Percentiles rank a stretch among this genome's conserved stretches.
Evolutionary conservation across 2,888 invertebrate species (phyloP).

Genomic region (Synergus japonicus): DNA sequence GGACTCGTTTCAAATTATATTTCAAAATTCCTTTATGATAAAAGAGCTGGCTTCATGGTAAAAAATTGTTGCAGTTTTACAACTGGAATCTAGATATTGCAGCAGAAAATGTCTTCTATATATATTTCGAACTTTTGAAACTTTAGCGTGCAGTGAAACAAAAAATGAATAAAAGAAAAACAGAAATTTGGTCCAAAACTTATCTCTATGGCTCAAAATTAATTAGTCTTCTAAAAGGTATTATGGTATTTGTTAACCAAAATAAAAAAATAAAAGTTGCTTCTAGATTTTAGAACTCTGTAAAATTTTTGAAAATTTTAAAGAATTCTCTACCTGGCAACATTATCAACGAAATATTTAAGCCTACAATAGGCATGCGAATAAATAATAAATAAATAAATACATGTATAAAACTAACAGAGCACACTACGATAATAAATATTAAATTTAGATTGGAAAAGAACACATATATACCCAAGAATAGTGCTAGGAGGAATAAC

Average conservation of each 20-base stretch:
- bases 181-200: neutral
- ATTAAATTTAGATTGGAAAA: conserved; percentile 37
- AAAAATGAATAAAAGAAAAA: conserved; percentile 25
- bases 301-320: too few species aligned
- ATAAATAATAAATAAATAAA: neutral
- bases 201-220: conserved; percentile 9
- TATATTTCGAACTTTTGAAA: conserved; percentile 20
- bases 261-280: too few species aligned
- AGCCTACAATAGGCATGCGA: neutral
- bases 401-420: neutral
- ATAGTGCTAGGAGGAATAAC: conserved; percentile 72
- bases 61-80: neutral
- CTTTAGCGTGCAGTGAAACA: conserved; percentile 33
- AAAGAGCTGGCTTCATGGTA: neutral
- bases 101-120: conserved; percentile 18
- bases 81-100: conserved; percentile 5
- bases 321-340: neutral
- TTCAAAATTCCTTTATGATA: neutral
- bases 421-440: conserved; percentile 37
- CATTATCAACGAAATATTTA: neutral
- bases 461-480: conserved; percentile 68
- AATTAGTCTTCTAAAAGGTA: neutral
- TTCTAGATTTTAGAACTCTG: too few species aligned
- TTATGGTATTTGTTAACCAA: too few species aligned
- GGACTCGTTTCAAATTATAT: neutral